Evolutionary conservation across 2,888 invertebrate species (phyloP), one percentile per base, ranked within the genome.

Genomic region (Camponotus fellah): DNA sequence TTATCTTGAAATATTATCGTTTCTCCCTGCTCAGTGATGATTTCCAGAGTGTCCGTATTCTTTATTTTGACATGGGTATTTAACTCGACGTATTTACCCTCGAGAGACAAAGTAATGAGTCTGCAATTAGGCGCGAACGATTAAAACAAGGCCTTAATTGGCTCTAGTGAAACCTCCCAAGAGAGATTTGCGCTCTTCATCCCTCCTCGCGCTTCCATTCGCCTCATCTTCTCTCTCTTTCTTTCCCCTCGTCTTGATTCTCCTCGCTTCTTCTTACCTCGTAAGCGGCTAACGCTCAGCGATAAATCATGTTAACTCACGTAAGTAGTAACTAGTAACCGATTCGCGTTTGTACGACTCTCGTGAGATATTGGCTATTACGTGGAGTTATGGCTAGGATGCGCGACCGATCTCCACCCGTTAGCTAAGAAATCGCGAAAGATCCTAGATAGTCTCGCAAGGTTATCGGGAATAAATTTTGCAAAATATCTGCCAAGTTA

Each of bases 81-180:
- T 90, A 88, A 82, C 37, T 75, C 62, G 84, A 87, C 85, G 87
- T 91, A 91, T 90, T 92, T 92, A 90, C 92, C 93, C 92, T 86
- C 86, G 89, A 92, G 93, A 92, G 92, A 93, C 91, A 91, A 91
- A 89, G 89, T 92, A 92, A 92, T 92, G 87, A 91, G 88, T 74
- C 88, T 87, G 92, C 92, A 92, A 93, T 93, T 93, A 93, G 91
- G 88, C 89, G 89, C 84, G 92, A 93, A 91, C 93, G 94, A 94
- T 94, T 94, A 94, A 94, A 93, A 94, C 92, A 89, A 90, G 91
- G 91, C 92, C 92, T 92, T 93, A 94, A 94, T 94, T 94, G 94
- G 93, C 88, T 88, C 89, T 89, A 91, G 89, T 87, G 84, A 86
- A 86, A 81, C 87, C 85, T 81, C 84, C 82, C 75, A 66, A 88